phyloP scores from a whole-genome alignment of 2,797 vertebrate species.

The Ibycter americanus region DNA sequence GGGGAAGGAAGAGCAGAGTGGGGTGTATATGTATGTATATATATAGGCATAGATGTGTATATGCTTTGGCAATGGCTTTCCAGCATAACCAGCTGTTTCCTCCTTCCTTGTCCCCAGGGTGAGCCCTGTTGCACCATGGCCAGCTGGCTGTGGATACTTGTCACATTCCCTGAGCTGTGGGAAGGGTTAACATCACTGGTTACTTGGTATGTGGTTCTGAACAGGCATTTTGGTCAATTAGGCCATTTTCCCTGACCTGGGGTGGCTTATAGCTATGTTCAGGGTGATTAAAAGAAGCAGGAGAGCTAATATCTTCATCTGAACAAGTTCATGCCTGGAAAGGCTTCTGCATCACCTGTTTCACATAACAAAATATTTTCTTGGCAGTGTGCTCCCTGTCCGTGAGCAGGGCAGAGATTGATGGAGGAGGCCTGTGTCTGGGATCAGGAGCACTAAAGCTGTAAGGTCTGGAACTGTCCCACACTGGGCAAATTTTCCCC shows the following conservation, averaged over 20 bases:
- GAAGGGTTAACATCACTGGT: not conserved
- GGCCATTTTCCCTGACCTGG: not conserved
- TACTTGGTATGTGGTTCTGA: not conserved
- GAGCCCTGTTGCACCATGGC: not conserved
- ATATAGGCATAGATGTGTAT: not conserved
- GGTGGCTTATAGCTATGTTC: not conserved
- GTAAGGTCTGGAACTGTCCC: not conserved
- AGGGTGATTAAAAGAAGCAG: not conserved
- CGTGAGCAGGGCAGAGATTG: not conserved
- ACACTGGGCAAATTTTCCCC: not conserved
- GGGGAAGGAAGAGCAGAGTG: not conserved
- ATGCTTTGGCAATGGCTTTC: not conserved
- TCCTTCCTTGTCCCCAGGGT: not conserved
- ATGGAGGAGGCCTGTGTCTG: not conserved
- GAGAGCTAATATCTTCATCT: not conserved
- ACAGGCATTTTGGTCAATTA: not conserved
- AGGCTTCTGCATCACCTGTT: not conserved
- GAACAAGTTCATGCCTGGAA: not conserved
- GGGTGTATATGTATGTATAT: not conserved
- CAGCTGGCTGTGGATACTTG: not conserved
- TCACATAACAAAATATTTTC: not conserved
- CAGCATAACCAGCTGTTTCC: not conserved
- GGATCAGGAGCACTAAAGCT: not conserved
- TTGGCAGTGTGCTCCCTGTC: not conserved
- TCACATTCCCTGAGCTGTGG: not conserved